Evolutionary conservation across 2,113 vertebrate species (phyloP).

Genomic region (Shinisaurus crocodilurus): DNA sequence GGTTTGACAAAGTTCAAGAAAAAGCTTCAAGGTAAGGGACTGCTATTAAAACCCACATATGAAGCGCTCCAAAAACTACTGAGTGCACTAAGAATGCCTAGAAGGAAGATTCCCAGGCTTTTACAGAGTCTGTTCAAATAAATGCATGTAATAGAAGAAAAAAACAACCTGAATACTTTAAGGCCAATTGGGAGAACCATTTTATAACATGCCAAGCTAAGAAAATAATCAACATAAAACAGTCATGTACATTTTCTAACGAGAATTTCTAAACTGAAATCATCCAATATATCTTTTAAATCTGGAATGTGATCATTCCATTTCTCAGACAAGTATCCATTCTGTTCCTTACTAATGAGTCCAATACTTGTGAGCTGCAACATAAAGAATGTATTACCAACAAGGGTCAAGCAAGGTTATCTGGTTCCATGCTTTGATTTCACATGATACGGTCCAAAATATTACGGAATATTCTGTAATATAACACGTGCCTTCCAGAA

Average conservation of each 20-base stretch:
- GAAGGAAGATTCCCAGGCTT: not conserved
- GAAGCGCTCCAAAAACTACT: not conserved
- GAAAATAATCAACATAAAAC: conserved; percentile 7
- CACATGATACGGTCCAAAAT: not conserved
- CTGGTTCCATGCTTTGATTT: not conserved
- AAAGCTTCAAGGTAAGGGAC: no score
- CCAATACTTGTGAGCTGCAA: not conserved
- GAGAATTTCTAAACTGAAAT: not conserved
- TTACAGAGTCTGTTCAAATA: not conserved
- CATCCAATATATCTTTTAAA: conserved; percentile 26
- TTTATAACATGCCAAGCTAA: conserved; percentile 34
- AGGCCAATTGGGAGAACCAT: conserved; percentile 22
- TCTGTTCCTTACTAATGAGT: conserved; percentile 10
- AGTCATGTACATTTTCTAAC: not conserved
- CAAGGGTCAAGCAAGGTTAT: not conserved
- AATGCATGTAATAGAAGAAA: not conserved
- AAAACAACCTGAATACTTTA: not conserved
- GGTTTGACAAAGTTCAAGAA: not conserved
- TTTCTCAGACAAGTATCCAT: conserved; percentile 23
- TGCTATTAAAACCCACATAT: not conserved
- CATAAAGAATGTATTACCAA: not conserved
- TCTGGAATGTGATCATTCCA: conserved; percentile 28
- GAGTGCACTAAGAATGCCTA: conserved; percentile 12
- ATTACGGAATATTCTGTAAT: not conserved
- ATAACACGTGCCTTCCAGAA: no score